Percentiles rank a stretch among this genome's conserved stretches.
Conservation (phyloP, 35 echinoderm and acorn worm species). For the Hemicentrotus pulcherrimus region DNA sequence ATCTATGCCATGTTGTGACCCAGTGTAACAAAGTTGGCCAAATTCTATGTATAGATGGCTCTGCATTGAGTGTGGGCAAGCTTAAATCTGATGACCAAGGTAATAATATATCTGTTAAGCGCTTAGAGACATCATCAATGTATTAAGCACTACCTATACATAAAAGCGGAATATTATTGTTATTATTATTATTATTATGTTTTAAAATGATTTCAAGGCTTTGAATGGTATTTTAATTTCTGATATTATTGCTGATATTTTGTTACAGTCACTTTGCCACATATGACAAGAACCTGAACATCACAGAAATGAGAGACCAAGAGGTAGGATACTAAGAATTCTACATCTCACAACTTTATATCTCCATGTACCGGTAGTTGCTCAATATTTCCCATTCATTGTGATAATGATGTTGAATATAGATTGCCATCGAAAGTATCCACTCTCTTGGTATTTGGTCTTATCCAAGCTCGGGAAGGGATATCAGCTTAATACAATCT, state of each 20-base stretch:
- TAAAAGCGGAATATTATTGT: neutral
- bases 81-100: too few relatives aligned
- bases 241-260: neutral
- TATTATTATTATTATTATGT: too few relatives aligned
- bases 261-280: conserved; percentile 83
- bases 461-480: too few relatives aligned
- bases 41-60: too few relatives aligned
- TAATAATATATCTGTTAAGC: neutral
- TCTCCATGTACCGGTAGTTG: neutral
- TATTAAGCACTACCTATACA: neutral
- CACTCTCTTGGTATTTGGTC: too few relatives aligned
- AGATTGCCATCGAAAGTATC: too few relatives aligned
- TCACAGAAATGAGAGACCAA: conserved; percentile 84
- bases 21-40: too few relatives aligned
- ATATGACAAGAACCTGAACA: conserved; percentile 64
- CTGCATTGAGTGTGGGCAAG: too few relatives aligned
- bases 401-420: too few relatives aligned
- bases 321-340: conserved; percentile 52
- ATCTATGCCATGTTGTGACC: too few relatives aligned
- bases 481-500: too few relatives aligned
- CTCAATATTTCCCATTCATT: neutral
- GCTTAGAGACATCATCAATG: neutral
- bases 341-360: neutral
- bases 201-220: neutral
- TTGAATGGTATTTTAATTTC: neutral